These are phyloP conservation scores for Dasypogon diadema DNA, from an alignment of 2,888 invertebrate species.

Conservation along the genomic window DNA sequence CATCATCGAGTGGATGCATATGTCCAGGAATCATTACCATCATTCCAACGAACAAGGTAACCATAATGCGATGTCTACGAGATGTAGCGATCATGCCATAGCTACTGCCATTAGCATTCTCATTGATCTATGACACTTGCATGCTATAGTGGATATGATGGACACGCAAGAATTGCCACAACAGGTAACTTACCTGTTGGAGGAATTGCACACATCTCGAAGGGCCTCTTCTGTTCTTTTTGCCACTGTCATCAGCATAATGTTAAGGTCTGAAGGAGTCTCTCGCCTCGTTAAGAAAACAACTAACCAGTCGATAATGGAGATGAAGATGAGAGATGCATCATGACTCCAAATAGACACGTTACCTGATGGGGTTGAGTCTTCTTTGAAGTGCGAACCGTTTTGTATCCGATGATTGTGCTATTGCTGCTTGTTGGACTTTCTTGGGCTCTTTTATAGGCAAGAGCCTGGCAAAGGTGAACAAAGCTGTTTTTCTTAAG, in stretches of 20 bases:
- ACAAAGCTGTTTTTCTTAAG: constrained; percentile 20
- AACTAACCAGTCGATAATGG: constrained; percentile 40
- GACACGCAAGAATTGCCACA: constrained; percentile 13
- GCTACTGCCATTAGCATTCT: constrained; percentile 48
- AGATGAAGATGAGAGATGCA: constrained; percentile 30
- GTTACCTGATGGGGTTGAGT: constrained; percentile 9
- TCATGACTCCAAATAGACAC: constrained; percentile 47
- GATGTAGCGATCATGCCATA: constrained; percentile 36
- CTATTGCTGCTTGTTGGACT: constrained; percentile 9
- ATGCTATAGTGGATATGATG: constrained; percentile 16
- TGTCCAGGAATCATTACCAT: constrained; percentile 23
- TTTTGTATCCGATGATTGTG: neutral
- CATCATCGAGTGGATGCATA: constrained; percentile 10
- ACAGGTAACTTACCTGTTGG: neutral
- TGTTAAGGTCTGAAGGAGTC: constrained; percentile 26
- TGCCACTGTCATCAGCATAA: constrained; percentile 34
- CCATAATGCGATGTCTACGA: constrained; percentile 3
- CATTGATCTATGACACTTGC: constrained; percentile 47
- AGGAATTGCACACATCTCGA: neutral
- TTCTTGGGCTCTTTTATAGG: neutral
- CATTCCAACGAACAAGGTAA: neutral
- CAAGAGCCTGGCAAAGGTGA: constrained; percentile 29
- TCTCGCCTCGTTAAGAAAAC: constrained; percentile 35
- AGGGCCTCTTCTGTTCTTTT: neutral
- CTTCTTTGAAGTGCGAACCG: constrained; percentile 18